phyloP scores from a whole-genome alignment of 2,797 vertebrate species.

The Melopsittacus undulatus region DNA sequence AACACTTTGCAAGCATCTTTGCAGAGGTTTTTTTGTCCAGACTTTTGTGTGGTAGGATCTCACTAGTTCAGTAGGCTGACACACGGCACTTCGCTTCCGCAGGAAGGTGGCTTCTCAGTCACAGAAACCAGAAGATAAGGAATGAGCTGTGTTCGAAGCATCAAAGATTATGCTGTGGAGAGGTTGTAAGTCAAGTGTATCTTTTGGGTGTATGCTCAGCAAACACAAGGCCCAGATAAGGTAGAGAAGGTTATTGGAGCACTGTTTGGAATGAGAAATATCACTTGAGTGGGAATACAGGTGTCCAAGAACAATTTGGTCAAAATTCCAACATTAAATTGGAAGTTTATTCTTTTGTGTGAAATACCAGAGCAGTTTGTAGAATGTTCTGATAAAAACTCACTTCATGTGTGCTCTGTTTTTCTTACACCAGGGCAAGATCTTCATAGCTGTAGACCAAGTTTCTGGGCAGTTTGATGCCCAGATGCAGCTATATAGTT shows the following conservation, averaged over 20 bases:
- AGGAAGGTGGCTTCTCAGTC: neutral
- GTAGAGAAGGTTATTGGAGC: neutral
- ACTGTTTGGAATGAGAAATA: accelerated
- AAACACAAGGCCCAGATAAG: accelerated
- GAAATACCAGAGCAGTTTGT: accelerated
- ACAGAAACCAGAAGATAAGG: accelerated
- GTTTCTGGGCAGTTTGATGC: neutral
- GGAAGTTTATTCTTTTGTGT: neutral
- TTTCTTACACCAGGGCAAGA: neutral
- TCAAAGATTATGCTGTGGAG: neutral
- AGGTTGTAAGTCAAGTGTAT: accelerated
- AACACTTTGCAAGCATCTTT: accelerated
- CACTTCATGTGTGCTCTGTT: neutral
- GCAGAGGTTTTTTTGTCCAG: accelerated
- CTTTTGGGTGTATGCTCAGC: neutral
- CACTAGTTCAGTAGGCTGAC: neutral
- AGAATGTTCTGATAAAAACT: too few relatives aligned
- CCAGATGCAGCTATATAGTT: neutral
- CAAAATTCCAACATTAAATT: neutral
- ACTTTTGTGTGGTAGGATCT: accelerated
- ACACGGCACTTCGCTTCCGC: accelerated
- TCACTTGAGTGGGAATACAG: accelerated
- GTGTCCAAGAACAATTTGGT: too few relatives aligned
- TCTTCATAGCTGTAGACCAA: neutral
- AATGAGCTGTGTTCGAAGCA: too few relatives aligned